A percentile compares a stretch with the other conserved stretches of the same genome.
Evolutionary conservation across 2,888 invertebrate species (phyloP).

Genomic region (Corbicula japonica): DNA sequence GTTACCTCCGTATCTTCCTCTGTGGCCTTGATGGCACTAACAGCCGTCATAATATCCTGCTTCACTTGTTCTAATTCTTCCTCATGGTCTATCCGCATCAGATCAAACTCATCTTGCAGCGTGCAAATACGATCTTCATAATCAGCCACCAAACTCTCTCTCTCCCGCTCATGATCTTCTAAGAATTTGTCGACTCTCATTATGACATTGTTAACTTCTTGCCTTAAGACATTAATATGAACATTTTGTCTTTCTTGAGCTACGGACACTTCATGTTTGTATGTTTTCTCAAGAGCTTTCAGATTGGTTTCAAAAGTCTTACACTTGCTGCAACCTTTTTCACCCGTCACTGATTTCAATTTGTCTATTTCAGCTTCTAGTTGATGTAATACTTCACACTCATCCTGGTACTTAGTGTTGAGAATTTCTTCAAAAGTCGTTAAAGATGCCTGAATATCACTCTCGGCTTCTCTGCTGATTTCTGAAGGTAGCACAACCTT

Average conservation of each 20-base stretch:
- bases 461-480: conserved; percentile 76
- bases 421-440: conserved; percentile 80
- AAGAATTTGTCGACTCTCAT: conserved; percentile 75
- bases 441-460: conserved; percentile 75
- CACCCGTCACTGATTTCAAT: conserved; percentile 61
- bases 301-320: conserved; percentile 74
- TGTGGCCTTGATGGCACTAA: conserved; percentile 81
- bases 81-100: conserved; percentile 86
- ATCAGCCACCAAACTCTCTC: conserved; percentile 69
- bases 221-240: conserved; percentile 79
- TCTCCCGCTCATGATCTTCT: conserved; percentile 77
- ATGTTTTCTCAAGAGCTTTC: conserved; percentile 74
- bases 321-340: conserved; percentile 61
- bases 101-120: conserved; percentile 77
- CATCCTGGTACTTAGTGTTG: conserved; percentile 81
- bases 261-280: conserved; percentile 77
- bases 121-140: conserved; percentile 75
- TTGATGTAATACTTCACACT: conserved; percentile 77
- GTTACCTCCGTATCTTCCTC: conserved; percentile 79
- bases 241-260: conserved; percentile 79
- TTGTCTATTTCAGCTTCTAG: conserved; percentile 76
- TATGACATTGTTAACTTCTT: conserved; percentile 74
- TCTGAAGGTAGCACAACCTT: conserved; percentile 71
- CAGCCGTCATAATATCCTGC: conserved; percentile 87
- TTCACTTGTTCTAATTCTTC: conserved; percentile 84